phyloP scores from a whole-genome alignment of 2,113 vertebrate species.

The Orcinus orca region DNA sequence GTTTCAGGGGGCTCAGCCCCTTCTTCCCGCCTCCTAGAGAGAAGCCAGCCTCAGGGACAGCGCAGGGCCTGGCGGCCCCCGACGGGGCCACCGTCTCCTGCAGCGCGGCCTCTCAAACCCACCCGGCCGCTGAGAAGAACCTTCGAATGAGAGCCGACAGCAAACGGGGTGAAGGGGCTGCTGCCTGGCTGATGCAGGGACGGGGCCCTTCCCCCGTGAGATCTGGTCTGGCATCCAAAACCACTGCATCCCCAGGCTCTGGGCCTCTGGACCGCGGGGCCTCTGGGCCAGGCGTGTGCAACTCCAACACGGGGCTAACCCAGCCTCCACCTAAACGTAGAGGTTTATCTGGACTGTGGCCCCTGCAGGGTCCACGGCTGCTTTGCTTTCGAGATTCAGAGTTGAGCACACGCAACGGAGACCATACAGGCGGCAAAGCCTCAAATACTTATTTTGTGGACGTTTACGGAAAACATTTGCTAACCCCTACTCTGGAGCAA shows the following conservation, averaged over 20 bases:
- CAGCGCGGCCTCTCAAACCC: not conserved
- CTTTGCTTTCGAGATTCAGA: not conserved
- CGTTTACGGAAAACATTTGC: not conserved
- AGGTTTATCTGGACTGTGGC: not conserved
- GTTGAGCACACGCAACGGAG: not conserved
- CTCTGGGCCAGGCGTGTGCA: not conserved
- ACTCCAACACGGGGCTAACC: rapidly evolving
- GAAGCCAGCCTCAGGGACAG: conserved; percentile 12
- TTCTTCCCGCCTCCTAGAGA: conserved; percentile 59
- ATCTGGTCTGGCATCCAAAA: not conserved
- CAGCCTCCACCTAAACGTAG: not conserved
- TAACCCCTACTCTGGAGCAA: not conserved
- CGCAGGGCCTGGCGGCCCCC: not conserved
- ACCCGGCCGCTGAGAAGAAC: not conserved
- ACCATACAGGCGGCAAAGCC: not conserved
- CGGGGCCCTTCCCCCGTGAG: rapidly evolving
- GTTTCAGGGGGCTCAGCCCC: conserved; percentile 79
- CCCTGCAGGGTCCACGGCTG: rapidly evolving
- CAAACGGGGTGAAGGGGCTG: rapidly evolving
- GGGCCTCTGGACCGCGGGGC: not conserved
- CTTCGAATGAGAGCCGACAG: rapidly evolving
- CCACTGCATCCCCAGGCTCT: too few relatives aligned
- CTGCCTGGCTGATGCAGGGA: not conserved
- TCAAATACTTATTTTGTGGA: not conserved
- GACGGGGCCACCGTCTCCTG: rapidly evolving